A percentile compares a stretch with the other conserved stretches of the same genome.
phyloP scores from a whole-genome alignment of 2,888 invertebrate species.

The Campoletis raptor region DNA sequence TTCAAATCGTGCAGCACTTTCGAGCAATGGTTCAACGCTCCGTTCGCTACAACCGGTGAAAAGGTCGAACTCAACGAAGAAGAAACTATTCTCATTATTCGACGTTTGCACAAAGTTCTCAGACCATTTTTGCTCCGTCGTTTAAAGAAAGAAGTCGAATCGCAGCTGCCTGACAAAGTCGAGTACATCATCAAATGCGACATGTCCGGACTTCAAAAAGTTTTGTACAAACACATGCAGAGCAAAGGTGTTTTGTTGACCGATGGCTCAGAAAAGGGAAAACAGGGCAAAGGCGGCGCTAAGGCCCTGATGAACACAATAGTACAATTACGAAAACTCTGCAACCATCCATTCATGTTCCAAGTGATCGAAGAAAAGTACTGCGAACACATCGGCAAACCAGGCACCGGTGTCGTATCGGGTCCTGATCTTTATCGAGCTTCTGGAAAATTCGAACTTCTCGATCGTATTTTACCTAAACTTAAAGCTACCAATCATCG shows the following conservation, averaged over 20 bases:
- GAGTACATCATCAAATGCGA: constrained; percentile 99
- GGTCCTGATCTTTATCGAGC: constrained; percentile 97
- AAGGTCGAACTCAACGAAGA: constrained; percentile 99
- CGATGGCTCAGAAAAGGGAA: constrained; percentile 98
- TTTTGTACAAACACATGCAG: constrained; percentile 99
- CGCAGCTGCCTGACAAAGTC: constrained; percentile 99
- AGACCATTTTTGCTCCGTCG: constrained; percentile 98
- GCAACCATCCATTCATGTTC: constrained; percentile 99
- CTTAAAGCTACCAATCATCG: constrained; percentile 96
- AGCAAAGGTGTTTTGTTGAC: constrained; percentile 97
- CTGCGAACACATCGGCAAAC: constrained; percentile 94
- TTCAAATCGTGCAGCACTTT: constrained; percentile 99
- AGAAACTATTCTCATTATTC: constrained; percentile 99
- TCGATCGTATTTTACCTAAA: constrained; percentile 99
- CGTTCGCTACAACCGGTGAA: constrained; percentile 99
- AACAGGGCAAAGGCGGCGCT: constrained; percentile 97
- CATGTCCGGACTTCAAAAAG: constrained; percentile 98
- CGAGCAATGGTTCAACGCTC: constrained; percentile 99
- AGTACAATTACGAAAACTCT: constrained; percentile 98
- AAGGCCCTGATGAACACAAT: constrained; percentile 99
- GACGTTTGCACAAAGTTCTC: constrained; percentile 99
- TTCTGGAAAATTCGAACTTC: constrained; percentile 98
- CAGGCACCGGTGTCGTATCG: constrained; percentile 90
- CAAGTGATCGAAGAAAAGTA: constrained; percentile 99
- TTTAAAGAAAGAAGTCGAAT: constrained; percentile 99